Percentiles rank a stretch among this genome's conserved stretches.
phyloP scores from a whole-genome alignment of 2,113 vertebrate species.

The Dascyllus trimaculatus region DNA sequence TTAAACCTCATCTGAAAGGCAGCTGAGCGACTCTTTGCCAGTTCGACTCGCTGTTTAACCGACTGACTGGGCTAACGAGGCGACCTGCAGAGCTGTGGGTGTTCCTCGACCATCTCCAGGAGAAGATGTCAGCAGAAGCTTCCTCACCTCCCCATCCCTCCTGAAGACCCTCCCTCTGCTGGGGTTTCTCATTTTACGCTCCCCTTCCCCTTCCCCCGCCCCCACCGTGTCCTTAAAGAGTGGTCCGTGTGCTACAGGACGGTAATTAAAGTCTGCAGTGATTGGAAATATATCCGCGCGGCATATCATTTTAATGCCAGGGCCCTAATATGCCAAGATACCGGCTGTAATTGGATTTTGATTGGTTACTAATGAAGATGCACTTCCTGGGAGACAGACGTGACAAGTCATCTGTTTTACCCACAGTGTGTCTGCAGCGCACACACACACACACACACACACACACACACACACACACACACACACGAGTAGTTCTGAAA shows the following conservation, averaged over 20 bases:
- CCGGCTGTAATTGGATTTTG: slow-evolving; percentile 86
- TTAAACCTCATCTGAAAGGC: no score
- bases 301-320: slow-evolving; percentile 85
- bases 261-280: slow-evolving; percentile 84
- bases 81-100: neutral
- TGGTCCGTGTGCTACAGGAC: slow-evolving; percentile 50
- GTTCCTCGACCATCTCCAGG: no score
- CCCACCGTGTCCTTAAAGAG: slow-evolving; percentile 45
- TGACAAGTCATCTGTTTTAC: slow-evolving; percentile 81
- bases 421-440: neutral
- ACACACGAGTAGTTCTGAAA: slow-evolving; percentile 7
- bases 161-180: no score
- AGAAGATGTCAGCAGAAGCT: neutral
- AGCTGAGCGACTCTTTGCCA: neutral
- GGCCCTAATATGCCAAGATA: slow-evolving; percentile 83
- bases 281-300: slow-evolving; percentile 83
- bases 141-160: no score
- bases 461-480: slow-evolving; percentile 37
- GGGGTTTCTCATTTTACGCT: slow-evolving; percentile 27
- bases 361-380: slow-evolving; percentile 87
- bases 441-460: no score
- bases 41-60: neutral
- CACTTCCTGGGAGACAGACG: slow-evolving; percentile 80
- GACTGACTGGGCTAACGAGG: slow-evolving; percentile 8
- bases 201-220: neutral